These are phyloP conservation scores for Hyphantria cunea DNA, from an alignment of 1,140 invertebrate genomes.

Conservation along the genomic window DNA sequence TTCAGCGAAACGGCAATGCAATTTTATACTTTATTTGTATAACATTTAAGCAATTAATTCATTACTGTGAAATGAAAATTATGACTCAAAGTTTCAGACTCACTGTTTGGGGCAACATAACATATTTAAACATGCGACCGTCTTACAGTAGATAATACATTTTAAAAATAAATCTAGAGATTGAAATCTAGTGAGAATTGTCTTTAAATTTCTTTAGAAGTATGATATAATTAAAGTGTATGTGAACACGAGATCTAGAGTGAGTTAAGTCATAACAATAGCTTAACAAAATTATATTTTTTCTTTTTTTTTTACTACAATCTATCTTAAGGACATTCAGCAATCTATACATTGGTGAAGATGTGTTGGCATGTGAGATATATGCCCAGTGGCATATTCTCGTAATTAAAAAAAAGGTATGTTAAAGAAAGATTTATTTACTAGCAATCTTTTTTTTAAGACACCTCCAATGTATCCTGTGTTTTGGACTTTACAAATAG, in stretches of 20 bases:
- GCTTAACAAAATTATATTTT: no score
- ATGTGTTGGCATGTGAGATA: no score
- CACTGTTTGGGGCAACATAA: conserved; percentile 41
- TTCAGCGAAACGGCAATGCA: no score
- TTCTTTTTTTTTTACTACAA: no score
- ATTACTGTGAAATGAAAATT: conserved; percentile 25
- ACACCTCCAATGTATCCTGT: no score
- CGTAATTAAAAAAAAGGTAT: no score
- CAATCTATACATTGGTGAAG: no score
- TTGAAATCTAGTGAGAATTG: conserved; percentile 44
- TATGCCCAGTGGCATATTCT: no score
- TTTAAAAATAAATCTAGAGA: conserved; percentile 49
- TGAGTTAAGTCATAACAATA: conserved; percentile 21
- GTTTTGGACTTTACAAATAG: no score
- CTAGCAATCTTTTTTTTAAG: no score
- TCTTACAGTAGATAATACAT: conserved; percentile 52
- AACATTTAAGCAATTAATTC: conserved; percentile 1
- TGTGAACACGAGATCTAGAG: conserved; percentile 1
- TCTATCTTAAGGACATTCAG: no score
- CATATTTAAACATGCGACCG: conserved; percentile 56
- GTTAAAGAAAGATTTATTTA: no score
- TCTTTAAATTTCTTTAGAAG: conserved; percentile 49
- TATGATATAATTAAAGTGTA: conserved; percentile 51
- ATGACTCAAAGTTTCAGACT: conserved; percentile 30
- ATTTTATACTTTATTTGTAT: conserved; percentile 37